Base-by-base conservation (phyloP, 2,888 invertebrate species). In the Lissocephala sabroskyi region DNA sequence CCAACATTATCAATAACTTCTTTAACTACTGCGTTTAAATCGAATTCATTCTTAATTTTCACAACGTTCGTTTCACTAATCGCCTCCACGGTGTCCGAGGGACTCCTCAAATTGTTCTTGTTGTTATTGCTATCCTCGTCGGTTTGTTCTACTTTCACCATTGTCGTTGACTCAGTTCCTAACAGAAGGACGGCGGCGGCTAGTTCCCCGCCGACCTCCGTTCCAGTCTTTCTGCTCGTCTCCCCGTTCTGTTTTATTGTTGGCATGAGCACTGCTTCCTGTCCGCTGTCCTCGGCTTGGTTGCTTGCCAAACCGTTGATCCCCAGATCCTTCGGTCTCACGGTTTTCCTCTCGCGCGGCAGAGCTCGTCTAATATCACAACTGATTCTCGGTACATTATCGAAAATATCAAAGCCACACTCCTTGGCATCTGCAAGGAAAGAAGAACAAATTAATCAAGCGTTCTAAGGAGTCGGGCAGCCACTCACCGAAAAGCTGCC, bases 371-470 rank as follows among this genome's bases (percentile, higher is more conserved):
- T 81, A 79, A 70, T 80, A 81, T 81, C 81, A 81, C 82, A 82
- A 64, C 65, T 59, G 66, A 61, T 62, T 86, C 86, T 75, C 50
- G 84, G 81, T 59, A 79, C 73, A 65, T 77, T 80, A 57, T 66
- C 68, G 59, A 85, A 82, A 54, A 81, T 71, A 71, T 84, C 65
- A 68, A 76, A 82, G 55, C 85, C 85, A 62, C 73, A 71, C 61
- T 85, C 77, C 56, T 83, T 82, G 9, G 82, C 80, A 84, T 87
- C 88, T 88, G 65, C 79, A 54, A n/a, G 52, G 5, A 39, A 37
- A 47, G 30, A 16, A n/a, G n/a, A n/a, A n/a, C n/a, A n/a, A n/a
- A n/a, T n/a, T n/a, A n/a, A n/a, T n/a, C n/a, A n/a, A 16, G 14
- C 10, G 37, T 10, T 39, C 36, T 18, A 18, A 19, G 9, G 16